phyloP scores from a whole-genome alignment of 1,140 invertebrate species.

The Arctopsyche grandis region DNA sequence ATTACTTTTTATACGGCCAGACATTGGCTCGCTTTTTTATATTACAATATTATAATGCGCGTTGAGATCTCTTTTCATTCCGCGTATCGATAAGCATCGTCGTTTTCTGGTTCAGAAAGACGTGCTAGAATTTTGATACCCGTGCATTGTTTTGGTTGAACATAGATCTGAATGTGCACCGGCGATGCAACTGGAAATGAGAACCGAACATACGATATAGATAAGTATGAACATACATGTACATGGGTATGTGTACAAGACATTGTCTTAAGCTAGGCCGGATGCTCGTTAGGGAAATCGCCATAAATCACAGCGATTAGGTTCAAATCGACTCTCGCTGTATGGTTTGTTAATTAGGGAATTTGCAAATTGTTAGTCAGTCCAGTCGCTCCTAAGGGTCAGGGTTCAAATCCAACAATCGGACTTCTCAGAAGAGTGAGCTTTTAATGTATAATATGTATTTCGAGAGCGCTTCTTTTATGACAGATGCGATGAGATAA shows the following conservation, averaged over 20 bases:
- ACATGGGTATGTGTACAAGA: not conserved
- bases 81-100: slow-evolving; percentile 38
- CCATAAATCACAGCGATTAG: not conserved
- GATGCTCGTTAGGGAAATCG: slow-evolving; percentile 9
- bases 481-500: slow-evolving; percentile 17
- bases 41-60: not conserved
- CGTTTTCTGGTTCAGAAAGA: not conserved
- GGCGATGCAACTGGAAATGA: no score
- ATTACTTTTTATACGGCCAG: slow-evolving; percentile 45
- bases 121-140: slow-evolving; percentile 21
- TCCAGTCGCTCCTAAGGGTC: not conserved
- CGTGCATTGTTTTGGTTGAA: not conserved
- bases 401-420: slow-evolving; percentile 5
- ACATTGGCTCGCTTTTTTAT: slow-evolving; percentile 17
- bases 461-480: slow-evolving; percentile 8
- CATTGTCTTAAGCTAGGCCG: slow-evolving; percentile 15
- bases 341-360: not conserved
- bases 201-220: no score
- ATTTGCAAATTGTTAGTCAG: not conserved
- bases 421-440: slow-evolving; percentile 31
- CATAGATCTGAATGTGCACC: not conserved
- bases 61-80: slow-evolving; percentile 41
- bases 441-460: not conserved
- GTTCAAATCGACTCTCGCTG: not conserved
- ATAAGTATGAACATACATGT: no score